A percentile compares a stretch with the other conserved stretches of the same genome.
Evolutionary conservation across 2,797 vertebrate genomes (phyloP).

Genomic region (Sebastes minor): DNA sequence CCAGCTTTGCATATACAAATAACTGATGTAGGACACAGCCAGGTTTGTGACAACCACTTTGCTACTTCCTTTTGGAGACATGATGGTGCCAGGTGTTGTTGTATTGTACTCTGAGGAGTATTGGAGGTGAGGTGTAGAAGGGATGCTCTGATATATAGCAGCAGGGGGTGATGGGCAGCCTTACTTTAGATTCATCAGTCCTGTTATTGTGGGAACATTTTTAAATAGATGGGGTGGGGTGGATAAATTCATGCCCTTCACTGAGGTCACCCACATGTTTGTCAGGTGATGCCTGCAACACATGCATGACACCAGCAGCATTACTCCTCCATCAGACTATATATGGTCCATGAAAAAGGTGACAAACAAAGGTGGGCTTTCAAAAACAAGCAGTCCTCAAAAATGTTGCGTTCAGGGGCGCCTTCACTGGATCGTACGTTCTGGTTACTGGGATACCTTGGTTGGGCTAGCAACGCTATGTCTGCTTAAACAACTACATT

Average conservation of each 20-base stretch:
- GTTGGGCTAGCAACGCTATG: conserved; percentile 7
- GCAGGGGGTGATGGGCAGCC: not conserved
- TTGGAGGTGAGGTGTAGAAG: not conserved
- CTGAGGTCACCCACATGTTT: conserved; percentile 63
- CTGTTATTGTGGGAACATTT: conserved; percentile 1
- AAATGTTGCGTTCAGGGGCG: conserved; percentile 29
- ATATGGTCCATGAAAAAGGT: not conserved
- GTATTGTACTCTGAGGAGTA: not conserved
- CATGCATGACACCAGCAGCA: conserved; percentile 5
- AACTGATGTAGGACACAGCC: not conserved
- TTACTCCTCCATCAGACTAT: not conserved
- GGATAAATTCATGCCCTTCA: conserved; percentile 56
- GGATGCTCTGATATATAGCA: conserved; percentile 10
- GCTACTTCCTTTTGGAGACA: not conserved
- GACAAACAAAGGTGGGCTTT: conserved; percentile 30
- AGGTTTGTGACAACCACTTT: not conserved
- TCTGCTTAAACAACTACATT: conserved; percentile 21
- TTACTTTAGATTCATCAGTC: not conserved
- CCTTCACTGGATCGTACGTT: conserved; percentile 8
- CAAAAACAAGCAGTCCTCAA: not conserved
- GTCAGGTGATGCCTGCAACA: conserved; percentile 42
- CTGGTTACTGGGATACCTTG: conserved; percentile 23
- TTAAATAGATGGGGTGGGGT: not conserved
- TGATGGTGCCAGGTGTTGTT: not conserved
- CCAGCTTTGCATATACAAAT: conserved; percentile 5